These are phyloP conservation scores for Pachycephus smyrnensis DNA, from an alignment of 2,888 invertebrate genomes.

Conservation along the genomic window DNA sequence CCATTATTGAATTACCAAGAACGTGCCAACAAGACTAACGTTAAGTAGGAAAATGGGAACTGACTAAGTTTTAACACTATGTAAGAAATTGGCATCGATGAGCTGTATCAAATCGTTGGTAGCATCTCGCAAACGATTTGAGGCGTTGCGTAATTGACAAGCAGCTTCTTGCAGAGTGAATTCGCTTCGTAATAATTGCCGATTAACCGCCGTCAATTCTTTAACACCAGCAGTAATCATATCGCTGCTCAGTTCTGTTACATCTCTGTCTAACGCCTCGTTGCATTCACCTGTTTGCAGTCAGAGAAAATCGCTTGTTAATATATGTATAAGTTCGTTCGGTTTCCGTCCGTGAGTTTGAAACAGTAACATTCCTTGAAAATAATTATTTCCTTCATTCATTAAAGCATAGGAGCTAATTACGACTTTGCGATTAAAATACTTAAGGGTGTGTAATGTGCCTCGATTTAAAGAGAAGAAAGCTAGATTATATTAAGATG, in stretches of 20 bases:
- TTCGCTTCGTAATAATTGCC: slow-evolving; percentile 60
- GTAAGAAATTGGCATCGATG: slow-evolving; percentile 55
- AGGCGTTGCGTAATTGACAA: slow-evolving; percentile 55
- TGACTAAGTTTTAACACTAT: slow-evolving; percentile 52
- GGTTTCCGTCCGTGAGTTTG: not conserved
- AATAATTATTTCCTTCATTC: not conserved
- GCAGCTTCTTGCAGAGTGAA: slow-evolving; percentile 61
- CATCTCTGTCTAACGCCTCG: slow-evolving; percentile 56
- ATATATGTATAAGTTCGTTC: not conserved
- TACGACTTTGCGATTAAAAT: not conserved
- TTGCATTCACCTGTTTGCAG: slow-evolving; percentile 58
- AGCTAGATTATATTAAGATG: not conserved
- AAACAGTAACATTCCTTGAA: not conserved
- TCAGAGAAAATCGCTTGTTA: not conserved
- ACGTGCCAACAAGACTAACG: slow-evolving; percentile 1
- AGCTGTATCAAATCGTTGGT: slow-evolving; percentile 50
- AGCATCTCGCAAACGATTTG: slow-evolving; percentile 49
- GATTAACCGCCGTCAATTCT: slow-evolving; percentile 56
- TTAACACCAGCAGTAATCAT: slow-evolving; percentile 52
- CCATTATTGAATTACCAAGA: not conserved
- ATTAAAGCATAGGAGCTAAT: not conserved
- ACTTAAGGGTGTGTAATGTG: not conserved
- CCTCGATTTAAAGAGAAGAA: not conserved
- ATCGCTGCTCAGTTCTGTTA: slow-evolving; percentile 51
- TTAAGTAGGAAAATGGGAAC: not conserved